Evolutionary conservation across 2,797 vertebrate genomes (phyloP).

Genomic region (Galago senegalensis): DNA sequence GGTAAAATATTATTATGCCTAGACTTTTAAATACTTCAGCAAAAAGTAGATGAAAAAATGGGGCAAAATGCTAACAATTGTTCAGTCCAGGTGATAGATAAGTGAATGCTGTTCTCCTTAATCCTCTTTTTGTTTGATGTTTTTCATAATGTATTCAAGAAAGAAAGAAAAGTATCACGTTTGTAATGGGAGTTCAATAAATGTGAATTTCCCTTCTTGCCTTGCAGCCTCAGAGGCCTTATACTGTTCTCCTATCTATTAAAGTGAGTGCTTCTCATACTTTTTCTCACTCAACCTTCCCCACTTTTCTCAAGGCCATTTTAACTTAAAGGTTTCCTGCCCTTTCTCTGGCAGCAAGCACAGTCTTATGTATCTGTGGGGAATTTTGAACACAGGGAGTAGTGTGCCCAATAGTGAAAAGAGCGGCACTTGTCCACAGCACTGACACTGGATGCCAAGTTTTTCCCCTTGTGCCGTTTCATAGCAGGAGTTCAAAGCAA

Average conservation of each 20-base stretch:
- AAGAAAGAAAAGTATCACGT: conserved; percentile 12
- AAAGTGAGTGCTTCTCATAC: neutral
- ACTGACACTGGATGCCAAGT: neutral
- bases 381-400: neutral
- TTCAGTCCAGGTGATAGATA: conserved; percentile 53
- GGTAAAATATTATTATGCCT: conserved; percentile 48
- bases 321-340: neutral
- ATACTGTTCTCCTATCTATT: conserved; percentile 4
- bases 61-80: neutral
- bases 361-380: neutral
- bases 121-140: conserved; percentile 36
- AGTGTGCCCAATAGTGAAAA: neutral
- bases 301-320: neutral
- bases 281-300: neutral
- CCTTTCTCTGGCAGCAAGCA: neutral
- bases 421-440: neutral
- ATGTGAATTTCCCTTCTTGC: conserved; percentile 50
- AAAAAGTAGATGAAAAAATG: conserved; percentile 59
- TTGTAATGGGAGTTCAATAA: conserved; percentile 7
- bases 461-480: neutral
- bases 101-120: conserved; percentile 30
- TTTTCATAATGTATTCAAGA: conserved; percentile 59
- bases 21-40: conserved; percentile 51
- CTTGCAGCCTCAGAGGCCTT: neutral
- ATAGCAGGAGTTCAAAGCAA: conserved; percentile 18